Percentiles rank a stretch among this genome's conserved stretches.
Conservation (phyloP, 2,888 invertebrate species). For the Tholera decimalis region DNA sequence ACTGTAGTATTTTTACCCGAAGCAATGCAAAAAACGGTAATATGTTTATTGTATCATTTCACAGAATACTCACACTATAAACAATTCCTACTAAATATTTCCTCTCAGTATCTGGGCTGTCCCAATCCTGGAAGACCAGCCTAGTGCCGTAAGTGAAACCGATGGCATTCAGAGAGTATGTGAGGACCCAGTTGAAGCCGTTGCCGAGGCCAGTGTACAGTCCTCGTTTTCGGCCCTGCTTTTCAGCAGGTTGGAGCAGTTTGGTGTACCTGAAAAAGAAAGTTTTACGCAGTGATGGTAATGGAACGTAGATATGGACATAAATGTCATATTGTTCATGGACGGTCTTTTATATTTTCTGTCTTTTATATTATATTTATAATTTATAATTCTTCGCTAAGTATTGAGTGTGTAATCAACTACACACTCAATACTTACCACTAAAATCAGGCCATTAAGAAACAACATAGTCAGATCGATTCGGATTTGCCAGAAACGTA, state of each 20-base stretch:
- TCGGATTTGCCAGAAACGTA: no score
- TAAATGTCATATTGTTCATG: no score
- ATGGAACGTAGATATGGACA: no score
- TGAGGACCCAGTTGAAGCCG: constrained; percentile 94
- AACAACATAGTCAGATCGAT: no score
- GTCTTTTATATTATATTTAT: no score
- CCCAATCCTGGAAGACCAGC: constrained; percentile 92
- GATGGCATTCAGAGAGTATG: constrained; percentile 94
- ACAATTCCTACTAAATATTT: constrained; percentile 93
- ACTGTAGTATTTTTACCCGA: no score
- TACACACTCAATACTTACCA: no score
- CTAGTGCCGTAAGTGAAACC: constrained; percentile 95
- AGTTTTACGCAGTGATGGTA: background rate
- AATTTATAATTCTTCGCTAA: no score
- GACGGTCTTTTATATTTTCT: no score
- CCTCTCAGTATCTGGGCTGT: constrained; percentile 89
- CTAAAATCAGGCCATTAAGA: no score
- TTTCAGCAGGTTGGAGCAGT: constrained; percentile 92
- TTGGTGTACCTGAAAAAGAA: constrained; percentile 84
- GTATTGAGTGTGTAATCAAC: no score
- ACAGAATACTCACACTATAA: constrained; percentile 91
- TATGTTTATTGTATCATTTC: background rate
- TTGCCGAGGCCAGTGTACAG: constrained; percentile 93
- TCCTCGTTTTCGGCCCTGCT: constrained; percentile 92
- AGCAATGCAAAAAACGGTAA: no score